Evolutionary conservation across 92 coral and sea anemone genomes (phyloP).

Genomic region (Virgularia gustaviana): DNA sequence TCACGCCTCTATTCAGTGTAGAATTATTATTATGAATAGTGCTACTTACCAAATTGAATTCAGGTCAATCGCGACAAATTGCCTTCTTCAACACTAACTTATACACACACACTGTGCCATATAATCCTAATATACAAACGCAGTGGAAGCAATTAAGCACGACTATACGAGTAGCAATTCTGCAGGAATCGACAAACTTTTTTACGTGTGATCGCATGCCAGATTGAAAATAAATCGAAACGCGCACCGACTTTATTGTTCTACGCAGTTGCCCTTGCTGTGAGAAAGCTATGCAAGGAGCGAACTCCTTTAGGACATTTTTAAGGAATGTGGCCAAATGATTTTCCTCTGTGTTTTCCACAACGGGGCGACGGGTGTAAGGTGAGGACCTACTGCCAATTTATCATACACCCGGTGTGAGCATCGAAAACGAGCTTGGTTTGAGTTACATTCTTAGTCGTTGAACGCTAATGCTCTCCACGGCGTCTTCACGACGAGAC

Average conservation of each 20-base stretch:
- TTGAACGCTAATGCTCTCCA: not conserved
- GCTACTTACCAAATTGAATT: too few species aligned
- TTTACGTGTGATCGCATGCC: too few species aligned
- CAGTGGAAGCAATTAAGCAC: too few species aligned
- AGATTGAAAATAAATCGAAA: not conserved
- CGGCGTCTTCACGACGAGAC: not conserved
- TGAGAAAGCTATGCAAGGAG: constrained; percentile 3
- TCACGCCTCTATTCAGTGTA: too few species aligned
- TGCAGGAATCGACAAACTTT: too few species aligned
- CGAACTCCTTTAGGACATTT: constrained; percentile 4
- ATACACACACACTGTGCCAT: too few species aligned
- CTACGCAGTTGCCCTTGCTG: constrained; percentile 7
- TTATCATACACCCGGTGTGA: constrained; percentile 2
- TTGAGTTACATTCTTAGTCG: not conserved
- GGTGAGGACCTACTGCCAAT: constrained; percentile 1
- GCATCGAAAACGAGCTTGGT: not conserved
- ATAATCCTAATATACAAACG: too few species aligned
- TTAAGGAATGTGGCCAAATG: not conserved
- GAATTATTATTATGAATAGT: too few species aligned
- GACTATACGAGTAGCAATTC: too few species aligned
- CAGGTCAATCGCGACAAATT: too few species aligned
- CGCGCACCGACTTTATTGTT: constrained; percentile 23
- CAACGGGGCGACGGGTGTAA: not conserved
- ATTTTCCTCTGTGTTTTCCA: not conserved
- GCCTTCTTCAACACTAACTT: too few species aligned